A percentile compares a stretch with the other conserved stretches of the same genome.
Conservation (phyloP, 1,140 invertebrate genomes). For the Diprion similis region DNA sequence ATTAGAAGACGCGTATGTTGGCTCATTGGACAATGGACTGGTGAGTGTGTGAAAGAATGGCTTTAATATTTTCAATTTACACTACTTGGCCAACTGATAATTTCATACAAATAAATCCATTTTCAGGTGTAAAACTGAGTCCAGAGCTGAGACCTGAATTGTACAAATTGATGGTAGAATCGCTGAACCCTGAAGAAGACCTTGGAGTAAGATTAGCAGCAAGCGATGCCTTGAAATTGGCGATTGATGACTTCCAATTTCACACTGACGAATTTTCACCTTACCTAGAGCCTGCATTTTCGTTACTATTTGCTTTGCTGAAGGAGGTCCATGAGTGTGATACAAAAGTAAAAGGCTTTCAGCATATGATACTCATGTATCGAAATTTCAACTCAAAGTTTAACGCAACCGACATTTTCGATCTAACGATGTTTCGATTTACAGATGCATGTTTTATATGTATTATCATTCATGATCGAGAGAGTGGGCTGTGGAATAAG, state of each 20-base stretch:
- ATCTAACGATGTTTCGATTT: slow-evolving; percentile 31
- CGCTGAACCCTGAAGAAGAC: slow-evolving; percentile 77
- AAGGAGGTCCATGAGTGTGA: slow-evolving; percentile 92
- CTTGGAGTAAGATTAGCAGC: slow-evolving; percentile 86
- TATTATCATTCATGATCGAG: slow-evolving; percentile 90
- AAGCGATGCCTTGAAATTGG: slow-evolving; percentile 76
- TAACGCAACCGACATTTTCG: slow-evolving; percentile 11
- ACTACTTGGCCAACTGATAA: slow-evolving; percentile 6
- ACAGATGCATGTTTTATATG: slow-evolving; percentile 87
- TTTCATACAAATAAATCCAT: slow-evolving; percentile 2
- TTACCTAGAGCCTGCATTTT: slow-evolving; percentile 80
- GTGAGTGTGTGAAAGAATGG: slow-evolving; percentile 28
- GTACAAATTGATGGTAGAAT: slow-evolving; percentile 79
- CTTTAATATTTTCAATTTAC: neutral
- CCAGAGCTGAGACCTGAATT: slow-evolving; percentile 78
- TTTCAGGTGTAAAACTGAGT: slow-evolving; percentile 80
- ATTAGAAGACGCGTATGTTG: slow-evolving; percentile 88
- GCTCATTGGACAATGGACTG: slow-evolving; percentile 72
- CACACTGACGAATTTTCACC: slow-evolving; percentile 83
- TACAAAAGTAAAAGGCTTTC: slow-evolving; percentile 74
- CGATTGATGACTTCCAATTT: slow-evolving; percentile 94
- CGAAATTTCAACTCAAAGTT: slow-evolving; percentile 23
- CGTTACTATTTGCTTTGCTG: slow-evolving; percentile 81
- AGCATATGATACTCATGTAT: slow-evolving; percentile 23
- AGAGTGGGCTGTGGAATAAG: slow-evolving; percentile 79